Base-by-base conservation (phyloP, 2,888 invertebrate genomes). In the Microplitis deprimator region DNA sequence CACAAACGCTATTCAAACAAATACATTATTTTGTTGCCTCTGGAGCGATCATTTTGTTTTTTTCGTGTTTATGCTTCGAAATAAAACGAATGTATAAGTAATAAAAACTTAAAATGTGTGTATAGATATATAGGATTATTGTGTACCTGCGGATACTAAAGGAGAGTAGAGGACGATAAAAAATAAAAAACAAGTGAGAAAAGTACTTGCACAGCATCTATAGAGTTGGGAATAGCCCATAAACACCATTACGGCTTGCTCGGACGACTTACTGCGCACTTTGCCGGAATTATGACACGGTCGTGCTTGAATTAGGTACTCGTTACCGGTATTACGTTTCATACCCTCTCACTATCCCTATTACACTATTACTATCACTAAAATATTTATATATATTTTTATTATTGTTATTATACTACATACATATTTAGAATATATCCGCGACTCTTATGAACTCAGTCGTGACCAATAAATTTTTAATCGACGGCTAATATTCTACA, bases 271-370 rank as follows among this genome's bases (percentile, higher is more conserved):
- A 85, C 84, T 86, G 84, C 83, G 84, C 83, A 86, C 85, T 88
- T 87, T 86, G 81, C 83, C 81, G 82, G 86, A 87, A 86, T 87
- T 87, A 88, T 87, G 87, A 88, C 85, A 84, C 84, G 84, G 82
- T 82, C 77, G 81, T 80, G 80, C 83, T 84, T 87, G 86, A 87
- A 88, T 88, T 87, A 87, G 85, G 85, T 87, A 87, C 87, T 87
- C 84, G 86, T 87, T 87, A 87, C 86, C 78, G 83, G 86, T 87
- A 85, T 87, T 87, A 87, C 85, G 85, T 87, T 87, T 84, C 85
- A 84, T 70, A 67, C 78, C 74, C 16, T 50, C 76, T 71, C 61
- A 65, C 65, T 65, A 50, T 50, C 50, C 50, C 50, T 50, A 29
- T 29, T 29, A 29, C 13, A 13, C 50, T 50, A 13, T 50, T 50